Percentiles rank a stretch among this genome's conserved stretches.
phyloP scores from a whole-genome alignment of 30 jellyfish, hydroid and myxozoan genomes.

The Pelagia noctiluca region DNA sequence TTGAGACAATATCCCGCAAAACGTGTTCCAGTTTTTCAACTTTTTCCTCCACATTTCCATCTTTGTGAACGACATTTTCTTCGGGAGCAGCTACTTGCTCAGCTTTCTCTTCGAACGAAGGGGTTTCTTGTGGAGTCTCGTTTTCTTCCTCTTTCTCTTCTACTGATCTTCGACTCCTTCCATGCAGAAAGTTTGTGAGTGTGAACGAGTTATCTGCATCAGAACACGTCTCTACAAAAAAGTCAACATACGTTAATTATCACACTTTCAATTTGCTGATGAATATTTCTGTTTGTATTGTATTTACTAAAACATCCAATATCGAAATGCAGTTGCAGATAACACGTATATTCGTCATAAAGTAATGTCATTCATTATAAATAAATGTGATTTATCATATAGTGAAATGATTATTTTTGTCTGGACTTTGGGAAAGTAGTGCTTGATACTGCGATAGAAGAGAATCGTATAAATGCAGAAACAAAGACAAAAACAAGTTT shows the following conservation, averaged over 20 bases:
- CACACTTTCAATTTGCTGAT: neutral
- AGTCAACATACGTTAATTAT: neutral
- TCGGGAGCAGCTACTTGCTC: neutral
- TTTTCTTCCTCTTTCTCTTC: neutral
- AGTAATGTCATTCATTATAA: too few relatives aligned
- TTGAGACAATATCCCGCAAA: conserved; percentile 11
- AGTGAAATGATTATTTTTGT: too few relatives aligned
- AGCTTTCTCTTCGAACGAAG: neutral
- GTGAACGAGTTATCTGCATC: conserved; percentile 53
- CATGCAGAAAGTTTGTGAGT: conserved; percentile 46
- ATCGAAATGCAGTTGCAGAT: too few relatives aligned
- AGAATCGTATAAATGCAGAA: too few relatives aligned
- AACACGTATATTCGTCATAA: too few relatives aligned
- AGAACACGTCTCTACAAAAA: conserved; percentile 46
- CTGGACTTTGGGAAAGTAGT: too few relatives aligned
- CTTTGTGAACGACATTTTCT: neutral
- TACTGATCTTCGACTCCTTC: conserved; percentile 43
- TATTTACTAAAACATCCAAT: too few relatives aligned
- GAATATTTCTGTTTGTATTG: neutral
- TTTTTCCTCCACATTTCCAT: conserved; percentile 10
- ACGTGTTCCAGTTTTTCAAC: conserved; percentile 39
- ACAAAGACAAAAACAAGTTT: too few relatives aligned
- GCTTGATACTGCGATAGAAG: too few relatives aligned
- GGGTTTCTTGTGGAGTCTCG: neutral
- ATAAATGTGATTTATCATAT: too few relatives aligned